Percentiles rank a stretch among this genome's conserved stretches.
These are phyloP conservation scores for Pocillopora damicornis DNA, from an alignment of 64 coral and sea anemone species.

Conservation along the genomic window DNA sequence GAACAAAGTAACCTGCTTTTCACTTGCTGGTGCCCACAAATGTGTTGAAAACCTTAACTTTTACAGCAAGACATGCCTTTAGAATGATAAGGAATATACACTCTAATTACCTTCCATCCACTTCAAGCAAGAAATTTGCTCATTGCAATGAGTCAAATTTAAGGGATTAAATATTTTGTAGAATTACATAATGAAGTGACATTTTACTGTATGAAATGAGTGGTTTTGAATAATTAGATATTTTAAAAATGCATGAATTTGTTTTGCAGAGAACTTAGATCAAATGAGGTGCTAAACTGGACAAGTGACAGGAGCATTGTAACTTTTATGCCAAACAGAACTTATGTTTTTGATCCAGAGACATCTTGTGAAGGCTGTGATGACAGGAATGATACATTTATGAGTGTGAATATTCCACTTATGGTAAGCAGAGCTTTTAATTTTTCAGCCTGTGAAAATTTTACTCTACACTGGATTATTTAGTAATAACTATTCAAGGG, in stretches of 20 bases:
- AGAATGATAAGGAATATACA: too few species aligned
- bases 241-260: neutral
- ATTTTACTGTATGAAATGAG: too few species aligned
- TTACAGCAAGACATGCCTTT: too few species aligned
- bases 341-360: slow-evolving; percentile 83
- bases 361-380: slow-evolving; percentile 77
- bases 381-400: slow-evolving; percentile 62
- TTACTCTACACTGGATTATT: neutral
- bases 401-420: slow-evolving; percentile 85
- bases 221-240: too few species aligned
- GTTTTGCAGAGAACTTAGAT: slow-evolving; percentile 60
- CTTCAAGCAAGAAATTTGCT: too few species aligned
- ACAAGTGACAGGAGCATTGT: slow-evolving; percentile 43
- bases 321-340: slow-evolving; percentile 94
- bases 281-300: slow-evolving; percentile 62
- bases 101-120: too few species aligned
- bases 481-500: neutral
- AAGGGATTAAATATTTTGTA: neutral
- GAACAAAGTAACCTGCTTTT: too few species aligned
- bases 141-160: too few species aligned
- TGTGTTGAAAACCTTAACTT: too few species aligned
- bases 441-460: neutral
- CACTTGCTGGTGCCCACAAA: too few species aligned
- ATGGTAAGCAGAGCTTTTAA: slow-evolving; percentile 44
- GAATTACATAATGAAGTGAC: neutral